These are phyloP conservation scores for Alauda arvensis DNA, from an alignment of 2,797 vertebrate species.

Conservation along the genomic window DNA sequence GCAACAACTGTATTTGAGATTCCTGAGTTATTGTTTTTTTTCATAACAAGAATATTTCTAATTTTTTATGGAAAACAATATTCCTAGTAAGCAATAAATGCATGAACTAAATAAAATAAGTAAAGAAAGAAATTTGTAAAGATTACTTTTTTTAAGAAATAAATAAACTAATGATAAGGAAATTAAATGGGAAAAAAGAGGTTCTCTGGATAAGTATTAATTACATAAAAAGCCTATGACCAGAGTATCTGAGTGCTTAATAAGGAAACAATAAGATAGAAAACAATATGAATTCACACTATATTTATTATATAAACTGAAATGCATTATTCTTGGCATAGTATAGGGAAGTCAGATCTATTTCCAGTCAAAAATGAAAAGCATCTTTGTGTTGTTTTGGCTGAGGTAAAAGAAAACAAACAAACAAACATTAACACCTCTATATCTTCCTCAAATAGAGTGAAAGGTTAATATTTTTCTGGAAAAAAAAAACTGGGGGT, in stretches of 20 bases:
- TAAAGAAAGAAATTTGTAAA: neutral
- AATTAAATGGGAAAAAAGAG: neutral
- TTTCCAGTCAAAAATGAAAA: neutral
- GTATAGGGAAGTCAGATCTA: neutral
- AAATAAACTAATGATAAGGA: neutral
- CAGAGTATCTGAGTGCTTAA: neutral
- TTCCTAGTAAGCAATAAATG: neutral
- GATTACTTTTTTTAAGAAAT: neutral
- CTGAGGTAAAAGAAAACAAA: neutral
- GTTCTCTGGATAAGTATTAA: neutral
- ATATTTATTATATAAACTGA: neutral
- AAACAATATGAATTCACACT: neutral
- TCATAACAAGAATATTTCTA: neutral
- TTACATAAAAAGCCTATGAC: neutral
- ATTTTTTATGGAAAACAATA: neutral
- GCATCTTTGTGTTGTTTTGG: neutral
- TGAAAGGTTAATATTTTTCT: accelerated
- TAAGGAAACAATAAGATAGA: neutral
- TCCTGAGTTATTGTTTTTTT: neutral
- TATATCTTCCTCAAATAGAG: neutral
- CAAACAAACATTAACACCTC: neutral
- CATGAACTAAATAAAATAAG: neutral
- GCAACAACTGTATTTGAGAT: neutral
- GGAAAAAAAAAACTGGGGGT: accelerated
- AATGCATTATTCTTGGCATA: neutral